Conservation (phyloP, 2,113 vertebrate genomes). For the Bothrops jararaca region DNA sequence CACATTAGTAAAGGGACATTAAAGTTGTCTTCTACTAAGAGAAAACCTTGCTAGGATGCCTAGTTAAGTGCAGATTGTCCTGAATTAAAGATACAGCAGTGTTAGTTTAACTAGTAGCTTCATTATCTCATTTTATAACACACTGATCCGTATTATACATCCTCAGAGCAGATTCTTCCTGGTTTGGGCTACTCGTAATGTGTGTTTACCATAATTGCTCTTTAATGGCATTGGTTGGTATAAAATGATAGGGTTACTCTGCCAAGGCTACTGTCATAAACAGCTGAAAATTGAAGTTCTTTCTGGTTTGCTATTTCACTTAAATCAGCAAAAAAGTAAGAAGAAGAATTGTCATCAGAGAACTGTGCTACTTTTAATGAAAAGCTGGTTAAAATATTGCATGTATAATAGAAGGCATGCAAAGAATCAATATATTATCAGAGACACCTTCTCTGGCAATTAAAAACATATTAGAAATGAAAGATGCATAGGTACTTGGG, state of each 20-base stretch:
- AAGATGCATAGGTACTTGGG: not conserved
- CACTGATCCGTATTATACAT: not conserved
- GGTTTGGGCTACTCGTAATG: not conserved
- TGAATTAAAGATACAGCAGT: not conserved
- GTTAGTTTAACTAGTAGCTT: not conserved
- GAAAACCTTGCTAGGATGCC: not conserved
- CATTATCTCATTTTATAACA: not conserved
- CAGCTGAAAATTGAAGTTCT: not conserved
- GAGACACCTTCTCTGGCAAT: not conserved
- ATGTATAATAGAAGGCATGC: not conserved
- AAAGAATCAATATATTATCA: not conserved
- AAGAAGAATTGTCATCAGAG: not conserved
- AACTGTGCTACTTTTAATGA: not conserved
- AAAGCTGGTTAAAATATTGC: not conserved
- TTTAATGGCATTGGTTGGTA: not conserved
- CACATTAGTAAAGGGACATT: not conserved
- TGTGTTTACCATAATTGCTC: conserved; percentile 5
- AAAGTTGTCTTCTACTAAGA: not conserved
- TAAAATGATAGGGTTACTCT: conserved; percentile 37
- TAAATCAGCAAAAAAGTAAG: not conserved
- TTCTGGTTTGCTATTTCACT: not conserved
- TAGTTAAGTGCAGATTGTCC: not conserved
- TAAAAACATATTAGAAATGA: not conserved
- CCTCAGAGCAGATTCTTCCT: not conserved
- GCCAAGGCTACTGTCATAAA: conserved; percentile 4